phyloP scores from a whole-genome alignment of 92 coral and sea anemone genomes.

The Plumapathes pennacea region DNA sequence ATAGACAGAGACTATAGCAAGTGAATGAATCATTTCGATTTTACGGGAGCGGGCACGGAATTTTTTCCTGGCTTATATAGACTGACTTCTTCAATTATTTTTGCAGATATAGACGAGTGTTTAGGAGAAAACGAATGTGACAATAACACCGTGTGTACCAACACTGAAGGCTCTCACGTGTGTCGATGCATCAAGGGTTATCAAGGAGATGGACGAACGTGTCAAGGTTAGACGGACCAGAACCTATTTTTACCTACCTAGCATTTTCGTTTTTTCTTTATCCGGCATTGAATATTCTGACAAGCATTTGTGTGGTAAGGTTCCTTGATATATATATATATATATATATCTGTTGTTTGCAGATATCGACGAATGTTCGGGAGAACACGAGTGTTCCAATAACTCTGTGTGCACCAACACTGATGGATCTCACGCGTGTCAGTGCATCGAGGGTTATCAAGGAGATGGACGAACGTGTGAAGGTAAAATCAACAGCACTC shows the following conservation, averaged over 20 bases:
- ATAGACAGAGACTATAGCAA: too few relatives aligned
- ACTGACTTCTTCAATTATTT: too few relatives aligned
- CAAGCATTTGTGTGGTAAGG: too few relatives aligned
- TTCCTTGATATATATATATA: background rate
- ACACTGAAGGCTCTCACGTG: conserved; percentile 1
- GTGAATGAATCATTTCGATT: too few relatives aligned
- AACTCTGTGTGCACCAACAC: conserved; percentile 35
- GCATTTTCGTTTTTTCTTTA: background rate
- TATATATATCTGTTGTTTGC: background rate
- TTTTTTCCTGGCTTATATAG: background rate
- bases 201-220: conserved; percentile 4
- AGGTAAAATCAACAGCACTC: background rate
- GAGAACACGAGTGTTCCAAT: conserved; percentile 31
- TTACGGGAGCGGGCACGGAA: conserved; percentile 3
- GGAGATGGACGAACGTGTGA: conserved; percentile 43
- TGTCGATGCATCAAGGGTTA: conserved; percentile 56
- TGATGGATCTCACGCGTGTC: conserved; percentile 8
- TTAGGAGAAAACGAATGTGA: conserved; percentile 22
- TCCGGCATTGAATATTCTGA: conserved; percentile 19
- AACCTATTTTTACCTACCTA: too few relatives aligned
- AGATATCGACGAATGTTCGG: conserved; percentile 34
- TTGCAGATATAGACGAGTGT: conserved; percentile 33
- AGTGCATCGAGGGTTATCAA: conserved; percentile 36
- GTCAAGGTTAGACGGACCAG: background rate
- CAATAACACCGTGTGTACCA: conserved; percentile 31